These are phyloP conservation scores for Gerris buenoi DNA, from an alignment of 1,140 invertebrate species.

Conservation along the genomic window DNA sequence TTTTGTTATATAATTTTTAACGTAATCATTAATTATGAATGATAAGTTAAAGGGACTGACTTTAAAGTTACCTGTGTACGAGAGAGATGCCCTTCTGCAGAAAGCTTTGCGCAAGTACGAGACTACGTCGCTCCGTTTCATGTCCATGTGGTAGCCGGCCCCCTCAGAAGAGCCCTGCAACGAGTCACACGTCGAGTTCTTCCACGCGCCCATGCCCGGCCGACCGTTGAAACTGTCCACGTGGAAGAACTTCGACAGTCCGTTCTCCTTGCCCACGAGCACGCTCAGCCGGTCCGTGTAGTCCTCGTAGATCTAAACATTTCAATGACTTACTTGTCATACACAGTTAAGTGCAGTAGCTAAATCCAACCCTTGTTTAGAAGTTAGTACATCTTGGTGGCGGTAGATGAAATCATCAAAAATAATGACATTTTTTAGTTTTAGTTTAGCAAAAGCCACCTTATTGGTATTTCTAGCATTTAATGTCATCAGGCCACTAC, in stretches of 20 bases:
- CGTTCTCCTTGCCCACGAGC: slow-evolving; percentile 38
- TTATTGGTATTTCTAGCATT: no score
- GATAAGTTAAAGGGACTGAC: slow-evolving; percentile 12
- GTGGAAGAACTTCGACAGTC: slow-evolving; percentile 40
- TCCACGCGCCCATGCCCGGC: slow-evolving; percentile 32
- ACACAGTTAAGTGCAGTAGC: no score
- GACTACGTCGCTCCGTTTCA: slow-evolving; percentile 34
- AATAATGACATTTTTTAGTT: no score
- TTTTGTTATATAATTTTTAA: no score
- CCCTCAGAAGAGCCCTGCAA: slow-evolving; percentile 40
- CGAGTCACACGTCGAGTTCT: slow-evolving; percentile 33
- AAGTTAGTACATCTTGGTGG: no score
- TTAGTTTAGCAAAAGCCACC: no score
- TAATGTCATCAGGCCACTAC: no score
- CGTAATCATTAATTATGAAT: not conserved
- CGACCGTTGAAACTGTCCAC: slow-evolving; percentile 37
- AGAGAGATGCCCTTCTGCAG: slow-evolving; percentile 36
- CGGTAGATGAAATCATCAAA: no score
- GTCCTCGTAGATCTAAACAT: slow-evolving; percentile 40
- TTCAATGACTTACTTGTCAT: no score
- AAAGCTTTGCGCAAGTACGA: slow-evolving; percentile 40
- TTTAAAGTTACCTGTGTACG: slow-evolving; percentile 38
- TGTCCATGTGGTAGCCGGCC: slow-evolving; percentile 37
- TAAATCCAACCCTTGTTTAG: no score
- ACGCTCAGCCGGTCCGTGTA: slow-evolving; percentile 43